Base-by-base conservation (phyloP, 1,140 invertebrate genomes). In the Rhyacophila brunnea region DNA sequence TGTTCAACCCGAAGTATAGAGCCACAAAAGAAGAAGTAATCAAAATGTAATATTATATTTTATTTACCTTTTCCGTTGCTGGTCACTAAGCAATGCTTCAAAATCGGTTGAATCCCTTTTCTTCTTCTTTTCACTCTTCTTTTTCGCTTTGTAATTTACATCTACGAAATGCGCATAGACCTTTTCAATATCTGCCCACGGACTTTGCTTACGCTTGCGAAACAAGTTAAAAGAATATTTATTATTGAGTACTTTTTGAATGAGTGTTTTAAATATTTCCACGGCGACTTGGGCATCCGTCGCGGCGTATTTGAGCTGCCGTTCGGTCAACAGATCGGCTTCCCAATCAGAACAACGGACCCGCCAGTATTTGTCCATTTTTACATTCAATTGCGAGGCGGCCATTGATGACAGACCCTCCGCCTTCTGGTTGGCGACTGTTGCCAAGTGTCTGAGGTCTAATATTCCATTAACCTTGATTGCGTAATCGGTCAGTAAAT, bases 261-360 rank as follows among this genome's bases (percentile, higher is more conserved):
- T 57, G 6, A 79, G 60, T 2, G 74, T 72, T 7, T 77, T 73
- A 62, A 86, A 91, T 65, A 91, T 85, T 60, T 83, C 81, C 23
- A 90, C 80, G 32, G 85, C 85, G 19, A 84, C 83, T 57, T 85
- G 74, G 1, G 88, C 88, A 79, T 91, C 89, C 34, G 80, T 80
- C 6, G 88, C 86, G 10, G 89, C 89, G 76, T 91, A 91, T 3
- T 80, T 69, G 6, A 86, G 75, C 75, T 92, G 88, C 48, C 79
- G 73, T 17, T 79, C 58, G 34, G 81, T 80, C 14, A 92, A 75
- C 9, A 64, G 66, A 6, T 83, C 77, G 1, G 84, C 84, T 61
- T 90, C 84, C 90, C 90, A 93, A 70, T 92, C 75, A 56, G 88
- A 84, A 68, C 87, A 89, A 53, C 85, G 80, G 20, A 90, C 69